Conservation (phyloP, 2,113 vertebrate species). For the Chaetops frenatus region DNA sequence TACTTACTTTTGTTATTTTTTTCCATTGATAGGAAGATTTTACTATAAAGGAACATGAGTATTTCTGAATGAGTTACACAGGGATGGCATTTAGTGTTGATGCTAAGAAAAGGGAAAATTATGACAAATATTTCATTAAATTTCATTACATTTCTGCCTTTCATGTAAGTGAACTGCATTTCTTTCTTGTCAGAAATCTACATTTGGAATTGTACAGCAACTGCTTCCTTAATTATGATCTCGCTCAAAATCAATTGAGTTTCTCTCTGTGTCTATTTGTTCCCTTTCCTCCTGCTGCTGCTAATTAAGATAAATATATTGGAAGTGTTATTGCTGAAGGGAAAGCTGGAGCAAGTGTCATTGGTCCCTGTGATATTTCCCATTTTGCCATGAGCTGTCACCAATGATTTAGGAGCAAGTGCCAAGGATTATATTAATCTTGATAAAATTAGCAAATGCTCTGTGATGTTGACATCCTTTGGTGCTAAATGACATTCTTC, state of each 20-base stretch:
- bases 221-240: conserved; percentile 42
- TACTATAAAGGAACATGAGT: background rate
- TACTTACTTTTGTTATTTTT: background rate
- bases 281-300: conserved; percentile 15
- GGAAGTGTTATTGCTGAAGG: conserved; percentile 47
- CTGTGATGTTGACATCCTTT: conserved; percentile 5
- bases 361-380: conserved; percentile 21
- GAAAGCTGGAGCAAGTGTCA: conserved; percentile 47
- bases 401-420: conserved; percentile 45
- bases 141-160: background rate
- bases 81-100: background rate
- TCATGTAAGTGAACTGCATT: background rate
- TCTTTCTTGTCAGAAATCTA: conserved; percentile 8
- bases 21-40: background rate
- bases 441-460: conserved; percentile 45
- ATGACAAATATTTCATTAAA: background rate
- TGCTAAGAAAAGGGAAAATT: background rate
- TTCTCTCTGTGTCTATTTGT: conserved; percentile 30
- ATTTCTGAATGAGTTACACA: background rate
- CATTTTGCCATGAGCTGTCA: conserved; percentile 46
- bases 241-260: conserved; percentile 12
- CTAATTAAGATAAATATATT: conserved; percentile 66
- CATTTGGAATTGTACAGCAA: background rate
- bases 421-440: conserved; percentile 44
- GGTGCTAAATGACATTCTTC: background rate